These are phyloP conservation scores for Luehdorfia chinensis DNA, from an alignment of 1,140 invertebrate genomes.

Conservation along the genomic window DNA sequence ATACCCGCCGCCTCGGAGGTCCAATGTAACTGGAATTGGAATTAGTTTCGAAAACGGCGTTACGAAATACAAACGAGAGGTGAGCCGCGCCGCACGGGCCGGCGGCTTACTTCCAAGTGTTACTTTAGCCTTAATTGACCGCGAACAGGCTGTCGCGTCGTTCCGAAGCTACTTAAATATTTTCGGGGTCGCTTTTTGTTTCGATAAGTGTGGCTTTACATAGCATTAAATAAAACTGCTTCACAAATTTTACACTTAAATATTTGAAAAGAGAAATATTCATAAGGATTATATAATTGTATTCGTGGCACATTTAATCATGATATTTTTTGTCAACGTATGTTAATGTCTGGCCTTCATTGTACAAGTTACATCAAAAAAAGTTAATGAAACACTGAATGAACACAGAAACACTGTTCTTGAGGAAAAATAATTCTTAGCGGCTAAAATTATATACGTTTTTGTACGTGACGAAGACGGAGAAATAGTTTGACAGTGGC, in stretches of 20 bases:
- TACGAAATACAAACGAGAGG: constrained; percentile 22
- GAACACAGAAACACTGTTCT: neutral
- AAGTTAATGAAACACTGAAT: neutral
- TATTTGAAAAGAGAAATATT: too few relatives aligned
- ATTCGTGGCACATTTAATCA: neutral
- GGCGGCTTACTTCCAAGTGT: constrained; percentile 22
- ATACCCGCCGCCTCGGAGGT: constrained; percentile 17
- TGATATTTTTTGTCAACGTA: neutral
- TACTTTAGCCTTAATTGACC: constrained; percentile 33
- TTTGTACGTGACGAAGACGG: neutral
- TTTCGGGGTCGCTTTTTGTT: neutral
- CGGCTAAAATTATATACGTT: constrained; percentile 3
- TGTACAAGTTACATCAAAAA: neutral
- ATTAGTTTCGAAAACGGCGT: constrained; percentile 25
- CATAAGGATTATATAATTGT: neutral
- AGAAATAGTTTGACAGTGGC: neutral
- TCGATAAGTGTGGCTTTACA: neutral
- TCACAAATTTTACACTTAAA: too few relatives aligned
- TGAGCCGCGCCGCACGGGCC: neutral
- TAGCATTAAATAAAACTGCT: neutral
- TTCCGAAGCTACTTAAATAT: neutral
- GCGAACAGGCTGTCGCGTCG: constrained; percentile 20
- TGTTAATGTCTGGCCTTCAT: constrained; percentile 10
- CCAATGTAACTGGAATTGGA: constrained; percentile 16
- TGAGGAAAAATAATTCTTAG: constrained; percentile 5